Evolutionary conservation across 1,140 invertebrate species (phyloP).

Genomic region (Rhizoglyphus robini): DNA sequence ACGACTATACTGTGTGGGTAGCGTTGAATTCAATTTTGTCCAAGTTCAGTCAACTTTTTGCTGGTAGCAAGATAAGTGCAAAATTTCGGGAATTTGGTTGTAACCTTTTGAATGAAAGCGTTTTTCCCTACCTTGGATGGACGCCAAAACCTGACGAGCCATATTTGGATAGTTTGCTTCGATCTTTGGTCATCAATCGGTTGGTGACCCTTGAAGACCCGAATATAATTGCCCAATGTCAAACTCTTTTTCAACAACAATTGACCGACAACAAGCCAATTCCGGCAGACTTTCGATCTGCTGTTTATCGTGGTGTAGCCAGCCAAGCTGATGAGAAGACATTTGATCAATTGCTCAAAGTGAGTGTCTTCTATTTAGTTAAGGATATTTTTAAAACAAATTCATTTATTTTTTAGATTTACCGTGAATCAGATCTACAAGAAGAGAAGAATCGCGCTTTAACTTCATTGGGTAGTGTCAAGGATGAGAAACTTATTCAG

Average conservation of each 20-base stretch:
- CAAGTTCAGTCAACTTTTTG: constrained; percentile 52
- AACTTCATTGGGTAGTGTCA: constrained; percentile 58
- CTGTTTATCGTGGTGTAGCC: constrained; percentile 73
- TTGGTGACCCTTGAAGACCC: constrained; percentile 66
- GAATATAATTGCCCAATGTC: constrained; percentile 56
- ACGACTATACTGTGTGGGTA: constrained; percentile 81
- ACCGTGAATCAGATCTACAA: constrained; percentile 52
- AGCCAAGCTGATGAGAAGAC: constrained; percentile 50
- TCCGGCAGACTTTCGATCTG: constrained; percentile 69
- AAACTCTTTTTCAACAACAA: constrained; percentile 53
- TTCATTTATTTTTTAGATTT: no score
- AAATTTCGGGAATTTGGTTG: constrained; percentile 57
- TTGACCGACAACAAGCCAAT: constrained; percentile 44
- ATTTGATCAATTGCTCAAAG: constrained; percentile 62
- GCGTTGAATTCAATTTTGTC: constrained; percentile 60
- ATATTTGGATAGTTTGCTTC: constrained; percentile 66
- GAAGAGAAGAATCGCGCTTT: constrained; percentile 85
- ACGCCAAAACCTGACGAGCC: constrained; percentile 33
- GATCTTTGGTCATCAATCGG: constrained; percentile 62
- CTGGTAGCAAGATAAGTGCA: constrained; percentile 55
- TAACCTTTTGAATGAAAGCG: constrained; percentile 47
- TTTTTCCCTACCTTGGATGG: constrained; percentile 60
- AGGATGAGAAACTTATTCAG: constrained; percentile 51
- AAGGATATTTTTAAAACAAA: no score
- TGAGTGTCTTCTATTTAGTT: constrained; percentile 35